These are phyloP conservation scores for Sebastes cheni DNA, from an alignment of 2,797 vertebrate genomes.

Conservation along the genomic window DNA sequence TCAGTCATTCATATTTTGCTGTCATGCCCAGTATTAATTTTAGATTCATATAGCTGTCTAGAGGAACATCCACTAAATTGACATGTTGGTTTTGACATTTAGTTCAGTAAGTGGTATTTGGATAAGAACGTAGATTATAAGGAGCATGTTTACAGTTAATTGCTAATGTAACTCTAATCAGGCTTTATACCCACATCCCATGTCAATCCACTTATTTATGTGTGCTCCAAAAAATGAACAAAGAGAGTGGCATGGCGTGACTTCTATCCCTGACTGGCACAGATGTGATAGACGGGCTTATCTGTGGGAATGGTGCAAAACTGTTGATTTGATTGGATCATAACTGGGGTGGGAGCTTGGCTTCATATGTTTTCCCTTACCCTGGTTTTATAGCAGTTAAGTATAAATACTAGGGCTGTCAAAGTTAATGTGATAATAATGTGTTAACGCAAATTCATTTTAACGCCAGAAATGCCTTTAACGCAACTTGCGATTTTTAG, in stretches of 20 bases:
- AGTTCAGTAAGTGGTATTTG: conserved; percentile 15
- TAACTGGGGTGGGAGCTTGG: conserved; percentile 12
- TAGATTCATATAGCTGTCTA: not conserved
- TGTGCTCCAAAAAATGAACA: conserved; percentile 64
- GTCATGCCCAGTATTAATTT: not conserved
- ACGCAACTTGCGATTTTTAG: too few species aligned
- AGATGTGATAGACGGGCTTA: conserved; percentile 62
- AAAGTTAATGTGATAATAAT: not conserved
- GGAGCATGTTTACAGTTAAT: conserved; percentile 52
- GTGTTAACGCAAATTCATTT: too few species aligned
- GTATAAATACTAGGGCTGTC: not conserved
- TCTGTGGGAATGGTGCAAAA: conserved; percentile 53
- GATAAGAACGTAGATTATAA: conserved; percentile 16
- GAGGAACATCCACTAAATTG: not conserved
- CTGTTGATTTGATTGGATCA: conserved; percentile 49
- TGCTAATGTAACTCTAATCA: conserved; percentile 66
- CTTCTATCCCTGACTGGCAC: conserved; percentile 22
- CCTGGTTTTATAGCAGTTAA: not conserved
- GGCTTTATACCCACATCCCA: conserved; percentile 31
- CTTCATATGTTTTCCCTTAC: not conserved
- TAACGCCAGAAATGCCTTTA: too few species aligned
- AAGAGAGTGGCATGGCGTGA: conserved; percentile 18
- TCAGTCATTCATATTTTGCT: not conserved
- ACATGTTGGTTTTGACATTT: conserved; percentile 1
- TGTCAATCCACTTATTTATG: conserved; percentile 57